Percentiles rank a stretch among this genome's conserved stretches.
Conservation (phyloP, 2,888 invertebrate species). For the Euphydryas editha region DNA sequence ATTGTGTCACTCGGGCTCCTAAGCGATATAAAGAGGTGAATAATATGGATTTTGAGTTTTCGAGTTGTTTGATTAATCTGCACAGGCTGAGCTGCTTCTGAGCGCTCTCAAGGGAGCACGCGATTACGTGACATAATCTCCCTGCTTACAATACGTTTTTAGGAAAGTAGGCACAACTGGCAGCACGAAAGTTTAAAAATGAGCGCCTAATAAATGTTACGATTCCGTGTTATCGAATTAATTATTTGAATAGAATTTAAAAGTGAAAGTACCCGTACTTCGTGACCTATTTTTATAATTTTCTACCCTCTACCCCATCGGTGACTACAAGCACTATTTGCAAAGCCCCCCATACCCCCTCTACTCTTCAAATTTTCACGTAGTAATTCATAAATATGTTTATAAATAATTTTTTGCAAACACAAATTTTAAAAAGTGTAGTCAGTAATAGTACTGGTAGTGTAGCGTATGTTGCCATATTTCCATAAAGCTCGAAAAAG, state of each 20-base stretch:
- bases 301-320: no score
- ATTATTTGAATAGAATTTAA: neutral
- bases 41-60: slow-evolving; percentile 68
- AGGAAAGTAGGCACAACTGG: slow-evolving; percentile 36
- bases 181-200: slow-evolving; percentile 17
- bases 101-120: slow-evolving; percentile 55
- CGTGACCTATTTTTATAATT: no score
- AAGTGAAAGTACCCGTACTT: no score
- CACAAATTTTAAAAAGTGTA: no score
- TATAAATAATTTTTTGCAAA: no score
- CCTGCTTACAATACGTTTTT: slow-evolving; percentile 45
- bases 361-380: no score
- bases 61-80: slow-evolving; percentile 73
- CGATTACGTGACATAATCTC: slow-evolving; percentile 59
- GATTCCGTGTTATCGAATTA: neutral
- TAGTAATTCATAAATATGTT: no score
- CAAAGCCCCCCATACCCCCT: no score
- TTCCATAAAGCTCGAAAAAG: no score
- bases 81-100: slow-evolving; percentile 56
- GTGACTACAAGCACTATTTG: no score
- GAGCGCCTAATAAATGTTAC: neutral
- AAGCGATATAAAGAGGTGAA: slow-evolving; percentile 58
- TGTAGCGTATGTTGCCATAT: no score
- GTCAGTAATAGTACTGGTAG: no score
- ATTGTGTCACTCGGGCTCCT: slow-evolving; percentile 35